Evolutionary conservation across 2,888 invertebrate species (phyloP).

Genomic region (Cheilosia soror): DNA sequence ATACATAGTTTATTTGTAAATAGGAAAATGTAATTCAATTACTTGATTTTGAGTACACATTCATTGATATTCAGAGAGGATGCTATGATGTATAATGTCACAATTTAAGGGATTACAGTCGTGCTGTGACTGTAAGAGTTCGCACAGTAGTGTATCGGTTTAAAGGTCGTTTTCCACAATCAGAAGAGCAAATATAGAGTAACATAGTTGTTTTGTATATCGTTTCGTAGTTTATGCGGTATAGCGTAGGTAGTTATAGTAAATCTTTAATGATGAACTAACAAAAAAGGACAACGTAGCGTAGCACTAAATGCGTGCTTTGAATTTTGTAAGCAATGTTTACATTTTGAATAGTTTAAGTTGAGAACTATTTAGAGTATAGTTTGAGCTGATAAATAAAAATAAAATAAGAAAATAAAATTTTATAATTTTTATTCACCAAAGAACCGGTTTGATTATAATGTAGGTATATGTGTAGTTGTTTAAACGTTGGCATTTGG

Average conservation of each 20-base stretch:
- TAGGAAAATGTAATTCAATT: slow-evolving; percentile 66
- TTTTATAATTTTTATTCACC: too few species aligned
- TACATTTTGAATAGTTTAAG: neutral
- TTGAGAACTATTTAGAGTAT: too few species aligned
- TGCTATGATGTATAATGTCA: slow-evolving; percentile 21
- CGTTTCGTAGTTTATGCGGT: neutral
- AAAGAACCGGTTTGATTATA: too few species aligned
- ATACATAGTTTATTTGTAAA: slow-evolving; percentile 49
- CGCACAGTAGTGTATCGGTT: slow-evolving; percentile 10
- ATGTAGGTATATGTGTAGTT: too few species aligned
- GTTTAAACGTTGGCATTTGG: too few species aligned
- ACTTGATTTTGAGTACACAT: slow-evolving; percentile 59
- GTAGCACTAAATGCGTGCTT: slow-evolving; percentile 2
- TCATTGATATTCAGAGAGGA: slow-evolving; percentile 19
- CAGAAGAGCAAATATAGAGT: slow-evolving; percentile 34
- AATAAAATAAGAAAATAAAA: too few species aligned
- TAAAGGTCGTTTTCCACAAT: slow-evolving; percentile 41
- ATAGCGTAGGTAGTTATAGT: too few species aligned
- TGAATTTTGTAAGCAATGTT: neutral
- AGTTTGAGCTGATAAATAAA: too few species aligned
- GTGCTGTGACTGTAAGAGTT: slow-evolving; percentile 12
- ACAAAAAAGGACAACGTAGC: slow-evolving; percentile 6
- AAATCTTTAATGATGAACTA: slow-evolving; percentile 23
- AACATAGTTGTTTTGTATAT: neutral
- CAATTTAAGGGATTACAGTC: slow-evolving; percentile 41